Percentiles rank a stretch among this genome's conserved stretches.
phyloP scores from a whole-genome alignment of 2,888 invertebrate genomes.

The Tyria jacobaeae region DNA sequence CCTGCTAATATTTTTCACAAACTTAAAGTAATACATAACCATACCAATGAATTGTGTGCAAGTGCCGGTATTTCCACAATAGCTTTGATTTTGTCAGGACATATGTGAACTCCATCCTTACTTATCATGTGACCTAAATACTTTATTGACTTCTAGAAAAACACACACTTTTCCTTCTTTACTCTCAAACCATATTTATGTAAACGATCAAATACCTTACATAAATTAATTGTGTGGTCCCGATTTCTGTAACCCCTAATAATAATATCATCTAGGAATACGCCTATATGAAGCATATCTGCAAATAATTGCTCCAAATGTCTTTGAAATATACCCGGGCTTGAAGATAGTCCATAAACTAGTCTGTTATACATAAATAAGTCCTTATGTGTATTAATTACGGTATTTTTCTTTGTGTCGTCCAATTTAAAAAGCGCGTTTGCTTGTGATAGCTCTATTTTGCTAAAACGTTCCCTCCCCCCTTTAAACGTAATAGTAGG shows the following conservation, averaged over 20 bases:
- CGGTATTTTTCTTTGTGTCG: conserved; percentile 27
- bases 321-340: conserved; percentile 26
- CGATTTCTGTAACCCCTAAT: too few relatives aligned
- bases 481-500: too few relatives aligned
- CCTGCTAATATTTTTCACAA: conserved; percentile 25
- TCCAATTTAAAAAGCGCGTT: conserved; percentile 33
- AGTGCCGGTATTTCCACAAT: conserved; percentile 11
- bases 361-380: conserved; percentile 17
- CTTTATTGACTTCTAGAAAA: conserved; percentile 12
- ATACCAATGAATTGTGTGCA: conserved; percentile 24
- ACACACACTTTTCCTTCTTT: conserved; percentile 28
- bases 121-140: conserved; percentile 24
- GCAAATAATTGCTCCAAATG: conserved; percentile 5
- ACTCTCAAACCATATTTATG: conserved; percentile 15
- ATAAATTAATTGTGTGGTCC: conserved; percentile 4
- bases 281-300: too few relatives aligned
- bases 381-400: conserved; percentile 33
- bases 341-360: conserved; percentile 28
- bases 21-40: conserved; percentile 32
- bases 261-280: too few relatives aligned
- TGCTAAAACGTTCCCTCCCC: too few relatives aligned
- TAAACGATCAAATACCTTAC: conserved; percentile 20
- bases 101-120: conserved; percentile 18
- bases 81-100: conserved; percentile 18
- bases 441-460: too few relatives aligned